phyloP scores from a whole-genome alignment of 1,140 invertebrate species.

The Caenorhabditis latens region DNA sequence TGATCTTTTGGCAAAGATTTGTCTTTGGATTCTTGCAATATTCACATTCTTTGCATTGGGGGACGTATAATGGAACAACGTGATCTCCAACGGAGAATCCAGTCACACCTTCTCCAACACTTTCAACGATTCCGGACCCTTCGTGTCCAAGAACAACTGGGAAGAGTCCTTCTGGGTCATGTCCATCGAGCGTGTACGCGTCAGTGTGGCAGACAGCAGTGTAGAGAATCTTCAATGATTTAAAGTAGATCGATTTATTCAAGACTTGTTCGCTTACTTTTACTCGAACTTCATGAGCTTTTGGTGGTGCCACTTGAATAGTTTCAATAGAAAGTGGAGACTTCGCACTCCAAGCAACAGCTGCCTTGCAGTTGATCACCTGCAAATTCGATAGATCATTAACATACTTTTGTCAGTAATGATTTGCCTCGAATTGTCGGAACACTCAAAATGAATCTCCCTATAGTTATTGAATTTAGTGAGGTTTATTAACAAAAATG shows the following conservation, averaged over 20 bases:
- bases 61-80: slow-evolving; percentile 94
- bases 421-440: neutral
- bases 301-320: slow-evolving; percentile 93
- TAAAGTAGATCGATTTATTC: too few relatives aligned
- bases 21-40: slow-evolving; percentile 88
- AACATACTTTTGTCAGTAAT: neutral
- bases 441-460: neutral
- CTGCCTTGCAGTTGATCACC: slow-evolving; percentile 72
- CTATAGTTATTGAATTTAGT: neutral
- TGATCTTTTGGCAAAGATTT: slow-evolving; percentile 94
- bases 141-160: slow-evolving; percentile 93
- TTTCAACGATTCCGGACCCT: slow-evolving; percentile 83
- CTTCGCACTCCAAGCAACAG: slow-evolving; percentile 78
- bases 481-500: neutral
- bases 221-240: slow-evolving; percentile 83
- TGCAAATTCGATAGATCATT: slow-evolving; percentile 1
- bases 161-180: slow-evolving; percentile 93
- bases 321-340: slow-evolving; percentile 89
- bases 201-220: slow-evolving; percentile 98
- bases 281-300: slow-evolving; percentile 83
- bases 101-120: slow-evolving; percentile 74
- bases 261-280: slow-evolving; percentile 78
- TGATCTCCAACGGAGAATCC: slow-evolving; percentile 83
- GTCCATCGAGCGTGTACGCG: slow-evolving; percentile 90
- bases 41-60: slow-evolving; percentile 95